Percentiles rank a stretch among this genome's conserved stretches.
Evolutionary conservation across 2,888 invertebrate species (phyloP).

Genomic region (Deladenus siricidicola): DNA sequence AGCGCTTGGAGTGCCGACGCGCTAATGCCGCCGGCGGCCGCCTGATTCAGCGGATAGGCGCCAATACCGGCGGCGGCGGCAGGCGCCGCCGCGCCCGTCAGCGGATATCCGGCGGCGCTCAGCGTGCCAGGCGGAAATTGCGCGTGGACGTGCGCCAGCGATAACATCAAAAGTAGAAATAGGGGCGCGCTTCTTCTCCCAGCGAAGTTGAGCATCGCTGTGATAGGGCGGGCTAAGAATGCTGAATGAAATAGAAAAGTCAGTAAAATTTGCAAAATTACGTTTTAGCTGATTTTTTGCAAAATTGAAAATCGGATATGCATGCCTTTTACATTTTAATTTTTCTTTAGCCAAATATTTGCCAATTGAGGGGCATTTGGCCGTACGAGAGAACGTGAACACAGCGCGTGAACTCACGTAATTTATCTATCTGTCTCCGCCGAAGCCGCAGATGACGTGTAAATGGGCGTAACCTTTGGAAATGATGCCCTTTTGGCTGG

Average conservation of each 20-base stretch:
- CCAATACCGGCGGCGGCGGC: neutral
- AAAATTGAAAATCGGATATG: too few species aligned
- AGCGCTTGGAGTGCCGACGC: neutral
- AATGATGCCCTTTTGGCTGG: too few species aligned
- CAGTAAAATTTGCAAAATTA: neutral
- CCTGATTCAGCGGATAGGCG: constrained; percentile 3
- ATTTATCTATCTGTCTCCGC: too few species aligned
- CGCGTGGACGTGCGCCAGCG: neutral
- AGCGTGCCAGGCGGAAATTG: constrained; percentile 9
- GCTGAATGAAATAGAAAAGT: neutral
- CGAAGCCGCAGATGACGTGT: too few species aligned
- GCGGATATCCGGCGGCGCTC: neutral
- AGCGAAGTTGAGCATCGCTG: neutral
- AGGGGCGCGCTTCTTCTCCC: neutral
- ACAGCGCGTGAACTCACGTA: too few species aligned
- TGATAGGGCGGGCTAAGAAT: neutral
- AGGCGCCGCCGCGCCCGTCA: neutral
- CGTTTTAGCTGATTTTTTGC: too few species aligned
- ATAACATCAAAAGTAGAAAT: neutral
- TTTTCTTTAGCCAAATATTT: too few species aligned
- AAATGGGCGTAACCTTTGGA: too few species aligned
- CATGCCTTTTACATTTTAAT: too few species aligned
- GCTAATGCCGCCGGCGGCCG: neutral
- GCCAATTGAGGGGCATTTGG: too few species aligned
- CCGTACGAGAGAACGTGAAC: too few species aligned